Evolutionary conservation across 2,113 vertebrate genomes (phyloP).

Genomic region (Regulus satrapa): DNA sequence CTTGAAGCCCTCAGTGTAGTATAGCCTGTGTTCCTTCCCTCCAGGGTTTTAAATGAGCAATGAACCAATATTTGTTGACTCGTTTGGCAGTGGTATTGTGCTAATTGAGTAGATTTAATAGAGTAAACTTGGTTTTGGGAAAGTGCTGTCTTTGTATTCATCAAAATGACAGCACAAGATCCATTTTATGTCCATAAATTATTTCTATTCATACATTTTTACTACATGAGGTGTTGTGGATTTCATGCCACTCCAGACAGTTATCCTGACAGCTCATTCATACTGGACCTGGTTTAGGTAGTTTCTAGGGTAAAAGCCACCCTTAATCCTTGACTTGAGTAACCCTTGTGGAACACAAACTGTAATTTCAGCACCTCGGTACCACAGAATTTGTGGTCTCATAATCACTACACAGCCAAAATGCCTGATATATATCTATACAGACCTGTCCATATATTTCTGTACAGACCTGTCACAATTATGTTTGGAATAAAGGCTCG

Average conservation of each 20-base stretch:
- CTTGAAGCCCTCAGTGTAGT: neutral
- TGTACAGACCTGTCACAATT: neutral
- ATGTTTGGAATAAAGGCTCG: neutral
- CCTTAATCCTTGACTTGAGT: neutral
- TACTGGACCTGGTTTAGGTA: neutral
- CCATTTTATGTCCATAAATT: neutral
- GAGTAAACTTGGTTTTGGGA: neutral
- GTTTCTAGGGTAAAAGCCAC: neutral
- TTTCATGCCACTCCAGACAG: neutral
- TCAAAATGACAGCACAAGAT: neutral
- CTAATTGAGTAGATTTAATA: neutral
- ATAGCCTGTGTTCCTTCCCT: neutral
- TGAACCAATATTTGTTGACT: neutral
- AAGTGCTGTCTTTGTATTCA: neutral
- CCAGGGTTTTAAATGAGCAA: neutral
- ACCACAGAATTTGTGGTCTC: neutral
- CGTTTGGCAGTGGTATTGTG: neutral
- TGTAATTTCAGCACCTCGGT: neutral
- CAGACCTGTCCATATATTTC: neutral
- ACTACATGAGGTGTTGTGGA: neutral
- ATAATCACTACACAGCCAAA: neutral
- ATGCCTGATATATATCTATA: neutral
- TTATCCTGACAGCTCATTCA: neutral
- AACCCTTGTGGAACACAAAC: neutral
- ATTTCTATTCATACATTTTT: neutral